Evolutionary conservation across 2,797 vertebrate genomes (phyloP).

Genomic region (Lerista edwardsae): DNA sequence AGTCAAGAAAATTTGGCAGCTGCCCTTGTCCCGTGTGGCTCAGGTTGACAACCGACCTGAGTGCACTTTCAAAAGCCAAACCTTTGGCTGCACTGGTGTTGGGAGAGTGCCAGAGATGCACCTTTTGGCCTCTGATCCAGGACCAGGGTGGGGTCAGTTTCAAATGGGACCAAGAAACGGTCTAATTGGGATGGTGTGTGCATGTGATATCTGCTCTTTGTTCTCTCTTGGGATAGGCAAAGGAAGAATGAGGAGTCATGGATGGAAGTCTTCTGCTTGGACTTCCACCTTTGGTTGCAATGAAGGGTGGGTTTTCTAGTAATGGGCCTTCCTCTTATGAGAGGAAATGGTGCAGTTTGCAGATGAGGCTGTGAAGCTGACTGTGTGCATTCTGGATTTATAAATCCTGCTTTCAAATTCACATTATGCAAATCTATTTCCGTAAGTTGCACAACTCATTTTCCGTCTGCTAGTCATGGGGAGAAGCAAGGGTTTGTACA

Average conservation of each 20-base stretch:
- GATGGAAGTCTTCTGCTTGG: background rate
- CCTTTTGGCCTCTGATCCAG: conserved; percentile 12
- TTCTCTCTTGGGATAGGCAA: background rate
- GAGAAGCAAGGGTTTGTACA: background rate
- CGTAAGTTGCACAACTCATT: background rate
- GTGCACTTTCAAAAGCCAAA: background rate
- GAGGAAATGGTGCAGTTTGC: background rate
- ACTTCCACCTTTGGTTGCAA: background rate
- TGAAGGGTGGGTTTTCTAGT: background rate
- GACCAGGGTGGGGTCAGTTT: conserved; percentile 9
- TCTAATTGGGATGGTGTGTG: background rate
- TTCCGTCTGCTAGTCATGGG: background rate
- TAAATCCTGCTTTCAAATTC: background rate
- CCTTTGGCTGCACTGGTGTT: background rate
- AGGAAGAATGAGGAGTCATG: background rate
- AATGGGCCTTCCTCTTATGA: background rate
- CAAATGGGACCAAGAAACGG: conserved; percentile 5
- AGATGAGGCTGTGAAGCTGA: background rate
- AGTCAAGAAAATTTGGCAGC: conserved; percentile 1
- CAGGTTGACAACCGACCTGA: background rate
- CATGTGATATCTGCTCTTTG: background rate
- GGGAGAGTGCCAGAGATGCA: conserved; percentile 10
- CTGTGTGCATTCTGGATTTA: background rate
- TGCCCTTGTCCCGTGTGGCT: background rate
- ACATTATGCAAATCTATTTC: background rate